Base-by-base conservation (phyloP, 1,140 invertebrate species). In the Drosophila persimilis region DNA sequence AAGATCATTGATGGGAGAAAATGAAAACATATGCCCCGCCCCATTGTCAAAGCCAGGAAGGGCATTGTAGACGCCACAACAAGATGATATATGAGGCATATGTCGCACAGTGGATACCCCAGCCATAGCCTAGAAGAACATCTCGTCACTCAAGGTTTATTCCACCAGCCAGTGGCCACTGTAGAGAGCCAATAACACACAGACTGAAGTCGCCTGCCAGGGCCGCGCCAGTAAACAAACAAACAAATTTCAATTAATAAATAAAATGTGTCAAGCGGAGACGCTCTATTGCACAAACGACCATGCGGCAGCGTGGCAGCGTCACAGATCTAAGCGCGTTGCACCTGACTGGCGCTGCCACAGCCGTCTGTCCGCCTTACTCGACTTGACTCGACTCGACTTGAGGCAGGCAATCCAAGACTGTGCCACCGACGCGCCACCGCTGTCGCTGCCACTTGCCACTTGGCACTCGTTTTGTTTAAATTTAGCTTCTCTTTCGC, bases 161-260 rank as follows among this genome's bases (percentile, higher is more conserved):
- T 20, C 20, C 20, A 20, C 31, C 15, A 15, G 11, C 31, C 17
- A 22, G 17, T n/a, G 17, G n/a, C 44, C 61, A 43, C 11, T 52
- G 8, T 75, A 65, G 41, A 2, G 48, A 75, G n/a, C n/a, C n/a
- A n/a, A n/a, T n/a, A 51, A 5, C 17, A 22, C 60, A 46, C 60
- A 46, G 73, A 55, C 22, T 54, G 51, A 56, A 67, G 64, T 61
- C 53, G 43, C 39, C 35, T 51, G 53, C 52, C 54, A 41, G 24
- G 43, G 43, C 41, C 56, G 39, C 11, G 56, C 64, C 35, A 63
- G 77, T 67, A 29, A 63, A 74, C 65, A 71, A 88, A 75, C 78
- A 86, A 88, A 81, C 78, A 81, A 86, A 86, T 86, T 88, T 86
- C 74, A 88, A 88, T 88, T 88, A 78, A 85, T 88, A 81, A 85